These are phyloP conservation scores for Spea hammondii DNA, from an alignment of 2,797 vertebrate species.

Conservation along the genomic window DNA sequence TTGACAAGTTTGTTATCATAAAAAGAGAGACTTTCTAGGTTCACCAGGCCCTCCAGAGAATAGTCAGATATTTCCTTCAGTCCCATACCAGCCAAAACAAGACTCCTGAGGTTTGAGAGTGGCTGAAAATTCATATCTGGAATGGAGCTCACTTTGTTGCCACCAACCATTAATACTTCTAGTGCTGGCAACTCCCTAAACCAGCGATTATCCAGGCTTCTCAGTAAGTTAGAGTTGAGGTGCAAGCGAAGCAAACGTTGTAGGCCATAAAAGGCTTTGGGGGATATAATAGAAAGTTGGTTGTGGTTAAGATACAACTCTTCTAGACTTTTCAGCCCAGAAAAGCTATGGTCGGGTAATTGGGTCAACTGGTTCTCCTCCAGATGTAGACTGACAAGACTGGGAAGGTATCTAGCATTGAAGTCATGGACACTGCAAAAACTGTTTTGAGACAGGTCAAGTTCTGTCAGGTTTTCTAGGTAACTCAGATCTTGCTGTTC, in stretches of 20 bases:
- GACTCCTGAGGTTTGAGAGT: constrained; percentile 82
- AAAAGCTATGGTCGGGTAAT: constrained; percentile 83
- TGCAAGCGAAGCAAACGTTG: constrained; percentile 84
- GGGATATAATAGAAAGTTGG: constrained; percentile 80
- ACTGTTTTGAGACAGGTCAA: constrained; percentile 95
- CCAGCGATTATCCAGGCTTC: constrained; percentile 82
- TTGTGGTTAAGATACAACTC: constrained; percentile 98
- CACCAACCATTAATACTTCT: constrained; percentile 95
- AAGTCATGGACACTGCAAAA: constrained; percentile 76
- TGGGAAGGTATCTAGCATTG: constrained; percentile 71
- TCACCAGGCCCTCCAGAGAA: constrained; percentile 82
- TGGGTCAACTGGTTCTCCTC: constrained; percentile 89
- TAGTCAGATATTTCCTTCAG: constrained; percentile 81
- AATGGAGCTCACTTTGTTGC: constrained; percentile 87
- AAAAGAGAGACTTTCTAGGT: constrained; percentile 93
- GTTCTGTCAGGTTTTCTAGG: constrained; percentile 87
- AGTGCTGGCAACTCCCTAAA: constrained; percentile 83
- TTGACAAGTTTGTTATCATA: constrained; percentile 86
- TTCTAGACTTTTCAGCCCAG: constrained; percentile 81
- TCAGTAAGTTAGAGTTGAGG: constrained; percentile 90
- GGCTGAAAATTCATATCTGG: constrained; percentile 85
- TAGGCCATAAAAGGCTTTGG: constrained; percentile 82
- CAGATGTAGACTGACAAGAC: constrained; percentile 87
- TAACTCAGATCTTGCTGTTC: constrained; percentile 74
- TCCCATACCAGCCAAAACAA: constrained; percentile 91